Evolutionary conservation across 2,888 invertebrate genomes (phyloP), one percentile per base, ranked within the genome.

Genomic region (Hololepta plana): DNA sequence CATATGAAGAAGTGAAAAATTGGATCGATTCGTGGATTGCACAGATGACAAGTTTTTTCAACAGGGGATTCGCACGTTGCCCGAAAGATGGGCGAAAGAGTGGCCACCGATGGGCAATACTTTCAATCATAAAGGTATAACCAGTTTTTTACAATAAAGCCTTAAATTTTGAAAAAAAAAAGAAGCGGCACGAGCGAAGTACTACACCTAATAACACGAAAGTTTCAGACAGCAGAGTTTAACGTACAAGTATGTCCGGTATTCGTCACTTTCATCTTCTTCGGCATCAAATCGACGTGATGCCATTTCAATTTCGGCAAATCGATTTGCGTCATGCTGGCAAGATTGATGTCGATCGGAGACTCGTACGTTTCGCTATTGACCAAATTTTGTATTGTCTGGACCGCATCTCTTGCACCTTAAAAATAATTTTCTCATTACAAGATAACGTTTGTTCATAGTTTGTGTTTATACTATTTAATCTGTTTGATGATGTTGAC

Each of bases 181-280:
- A n/a, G n/a, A n/a, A n/a, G n/a, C n/a, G n/a, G n/a, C n/a, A n/a
- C n/a, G n/a, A n/a, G n/a, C n/a, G 15, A 15, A 14, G 8, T 9
- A 9, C 16, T 24, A 13, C 8, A 13, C 20, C n/a, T 6, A 17
- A 25, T 23, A n/a, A 4, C 10, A 23, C 23, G 9, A 26, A 19
- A 4, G 3, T 3, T 4, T 20, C 7, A n/a, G 6, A 12, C 16
- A 15, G 4, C 4, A 14, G 16, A 16, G 9, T 4, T 9, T 9
- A 15, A 16, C 5, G n/a, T 43, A 72, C 72, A 51, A 20, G 71
- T 72, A 32, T 62, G 62, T 27, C 73, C 73, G n/a, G 69, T 70
- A 37, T 74, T 75, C 0, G 66, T 66, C 10, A 74, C 31, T 44
- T 72, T 72, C 33, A 72, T 49, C 45, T 69, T 70, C 38, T 65